phyloP scores from a whole-genome alignment of 1,140 invertebrate species.

The Ceratoteleas bidentatus region DNA sequence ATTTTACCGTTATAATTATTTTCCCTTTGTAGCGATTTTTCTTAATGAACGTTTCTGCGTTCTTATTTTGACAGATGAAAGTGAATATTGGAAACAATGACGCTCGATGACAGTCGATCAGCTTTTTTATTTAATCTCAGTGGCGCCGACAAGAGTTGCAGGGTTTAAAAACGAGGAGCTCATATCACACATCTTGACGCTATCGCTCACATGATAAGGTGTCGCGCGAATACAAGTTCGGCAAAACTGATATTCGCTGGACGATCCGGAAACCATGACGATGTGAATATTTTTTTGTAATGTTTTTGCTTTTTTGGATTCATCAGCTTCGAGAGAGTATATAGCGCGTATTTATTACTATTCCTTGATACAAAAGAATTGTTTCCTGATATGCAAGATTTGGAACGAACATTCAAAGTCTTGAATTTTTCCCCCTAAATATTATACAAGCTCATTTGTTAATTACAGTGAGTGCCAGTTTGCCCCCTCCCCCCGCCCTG shows the following conservation, averaged over 20 bases:
- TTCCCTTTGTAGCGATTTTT: too few species aligned
- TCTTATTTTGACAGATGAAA: too few species aligned
- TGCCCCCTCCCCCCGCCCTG: conserved; percentile 51
- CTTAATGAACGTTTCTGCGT: too few species aligned
- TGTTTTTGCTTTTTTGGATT: conserved; percentile 6
- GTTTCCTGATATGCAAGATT: conserved; percentile 73
- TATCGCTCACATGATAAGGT: conserved; percentile 11
- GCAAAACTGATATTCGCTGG: conserved; percentile 49
- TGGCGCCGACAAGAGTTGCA: background rate
- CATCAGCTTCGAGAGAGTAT: conserved; percentile 53
- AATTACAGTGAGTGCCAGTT: conserved; percentile 3
- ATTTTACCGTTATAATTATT: background rate
- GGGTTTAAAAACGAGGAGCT: background rate
- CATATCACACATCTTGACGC: conserved; percentile 39
- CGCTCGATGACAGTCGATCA: too few species aligned
- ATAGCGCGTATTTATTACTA: conserved; percentile 57
- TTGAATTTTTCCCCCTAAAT: conserved; percentile 69
- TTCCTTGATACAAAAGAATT: conserved; percentile 68
- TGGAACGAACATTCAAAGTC: conserved; percentile 71
- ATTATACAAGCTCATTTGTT: conserved; percentile 70
- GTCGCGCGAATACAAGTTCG: conserved; percentile 55
- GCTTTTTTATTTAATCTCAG: too few species aligned
- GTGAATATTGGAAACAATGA: too few species aligned
- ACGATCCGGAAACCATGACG: conserved; percentile 30
- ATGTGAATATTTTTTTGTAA: background rate